Evolutionary conservation across 2,888 invertebrate species (phyloP).

Genomic region (Apamea crenata): DNA sequence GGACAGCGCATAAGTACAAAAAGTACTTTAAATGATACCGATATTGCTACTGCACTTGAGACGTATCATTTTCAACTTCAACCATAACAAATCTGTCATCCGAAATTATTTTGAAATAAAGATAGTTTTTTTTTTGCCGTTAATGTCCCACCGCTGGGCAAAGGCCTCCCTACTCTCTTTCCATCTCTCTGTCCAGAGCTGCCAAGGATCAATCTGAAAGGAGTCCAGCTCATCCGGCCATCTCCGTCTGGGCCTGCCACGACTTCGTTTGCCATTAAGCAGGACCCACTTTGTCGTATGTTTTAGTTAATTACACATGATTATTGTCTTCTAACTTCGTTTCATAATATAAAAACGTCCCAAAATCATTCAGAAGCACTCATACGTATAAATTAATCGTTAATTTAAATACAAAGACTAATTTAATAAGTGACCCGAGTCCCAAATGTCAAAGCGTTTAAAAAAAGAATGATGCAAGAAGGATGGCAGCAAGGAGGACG

Average conservation of each 20-base stretch:
- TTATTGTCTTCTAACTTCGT: not conserved
- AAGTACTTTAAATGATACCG: constrained; percentile 45
- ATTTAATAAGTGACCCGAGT: constrained; percentile 90
- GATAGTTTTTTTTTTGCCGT: not conserved
- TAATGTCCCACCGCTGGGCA: too few species aligned
- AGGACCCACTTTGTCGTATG: too few species aligned
- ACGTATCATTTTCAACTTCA: constrained; percentile 38
- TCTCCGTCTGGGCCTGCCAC: too few species aligned
- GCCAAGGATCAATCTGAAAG: too few species aligned
- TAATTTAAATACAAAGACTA: constrained; percentile 90
- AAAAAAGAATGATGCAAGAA: constrained; percentile 83
- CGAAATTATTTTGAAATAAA: not conserved
- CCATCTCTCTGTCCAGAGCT: too few species aligned
- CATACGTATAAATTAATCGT: constrained; percentile 85
- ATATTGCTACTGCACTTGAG: constrained; percentile 47
- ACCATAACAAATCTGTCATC: constrained; percentile 35
- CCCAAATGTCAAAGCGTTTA: constrained; percentile 87
- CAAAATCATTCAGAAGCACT: constrained; percentile 74
- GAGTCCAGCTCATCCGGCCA: too few species aligned
- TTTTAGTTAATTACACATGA: not conserved
- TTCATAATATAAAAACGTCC: constrained; percentile 22
- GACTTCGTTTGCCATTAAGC: too few species aligned
- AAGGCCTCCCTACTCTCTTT: too few species aligned
- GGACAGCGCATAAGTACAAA: constrained; percentile 51
- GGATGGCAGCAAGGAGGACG: constrained; percentile 84